These are phyloP conservation scores for Coenonympha glycerion DNA, from an alignment of 2,888 invertebrate genomes.

Conservation along the genomic window DNA sequence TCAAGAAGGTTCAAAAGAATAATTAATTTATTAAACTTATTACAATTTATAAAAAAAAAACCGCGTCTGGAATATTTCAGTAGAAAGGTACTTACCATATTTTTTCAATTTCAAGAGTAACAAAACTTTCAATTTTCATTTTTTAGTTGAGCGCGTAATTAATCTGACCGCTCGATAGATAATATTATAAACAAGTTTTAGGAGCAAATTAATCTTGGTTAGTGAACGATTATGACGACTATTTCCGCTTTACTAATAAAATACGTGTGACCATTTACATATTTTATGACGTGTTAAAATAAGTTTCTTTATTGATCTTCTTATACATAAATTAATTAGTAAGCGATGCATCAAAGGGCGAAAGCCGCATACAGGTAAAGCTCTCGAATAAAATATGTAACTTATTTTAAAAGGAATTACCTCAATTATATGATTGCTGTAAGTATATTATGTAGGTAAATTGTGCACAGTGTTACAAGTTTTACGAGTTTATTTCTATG, in stretches of 20 bases:
- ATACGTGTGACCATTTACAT: conserved; percentile 16
- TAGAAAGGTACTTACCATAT: too few relatives aligned
- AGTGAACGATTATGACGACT: conserved; percentile 10
- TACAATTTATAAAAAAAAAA: background rate
- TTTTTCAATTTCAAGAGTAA: background rate
- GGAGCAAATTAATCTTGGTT: conserved; percentile 5
- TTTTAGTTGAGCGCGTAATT: background rate
- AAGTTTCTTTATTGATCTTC: conserved; percentile 6
- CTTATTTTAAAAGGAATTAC: background rate
- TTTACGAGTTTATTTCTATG: too few relatives aligned
- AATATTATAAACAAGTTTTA: conserved; percentile 4
- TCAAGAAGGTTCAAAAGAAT: too few relatives aligned
- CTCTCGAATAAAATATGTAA: background rate
- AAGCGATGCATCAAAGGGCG: conserved; percentile 1
- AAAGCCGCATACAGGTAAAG: background rate
- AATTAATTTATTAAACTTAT: background rate
- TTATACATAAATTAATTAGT: conserved; percentile 13
- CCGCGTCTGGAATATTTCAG: too few relatives aligned
- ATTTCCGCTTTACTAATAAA: conserved; percentile 18
- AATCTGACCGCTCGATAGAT: background rate
- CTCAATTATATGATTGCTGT: too few relatives aligned
- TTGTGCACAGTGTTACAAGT: too few relatives aligned
- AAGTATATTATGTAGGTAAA: too few relatives aligned
- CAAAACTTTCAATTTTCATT: background rate
- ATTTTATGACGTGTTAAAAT: conserved; percentile 16